A percentile compares a stretch with the other conserved stretches of the same genome.
phyloP scores from a whole-genome alignment of 2,797 vertebrate genomes.

The Lacerta bilineata region DNA sequence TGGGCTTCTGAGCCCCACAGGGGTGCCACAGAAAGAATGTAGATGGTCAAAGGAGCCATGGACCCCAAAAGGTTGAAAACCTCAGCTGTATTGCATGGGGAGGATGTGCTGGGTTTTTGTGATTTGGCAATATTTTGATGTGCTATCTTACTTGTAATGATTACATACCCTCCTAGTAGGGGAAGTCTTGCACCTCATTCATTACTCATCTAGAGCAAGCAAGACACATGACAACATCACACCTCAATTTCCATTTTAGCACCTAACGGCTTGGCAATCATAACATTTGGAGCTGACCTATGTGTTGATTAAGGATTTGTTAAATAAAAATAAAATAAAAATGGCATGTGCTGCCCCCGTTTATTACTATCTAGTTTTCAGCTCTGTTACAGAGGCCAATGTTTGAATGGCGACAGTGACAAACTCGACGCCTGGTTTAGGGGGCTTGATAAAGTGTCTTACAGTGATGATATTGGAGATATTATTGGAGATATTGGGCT shows the following conservation, averaged over 20 bases:
- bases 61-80: no score
- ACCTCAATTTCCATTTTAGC: neutral
- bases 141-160: no score
- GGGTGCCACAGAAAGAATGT: no score
- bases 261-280: neutral
- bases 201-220: neutral
- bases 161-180: no score
- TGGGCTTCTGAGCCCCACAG: no score
- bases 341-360: no score
- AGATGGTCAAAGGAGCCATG: no score
- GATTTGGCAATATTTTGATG: no score
- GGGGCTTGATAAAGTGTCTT: neutral
- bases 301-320: neutral
- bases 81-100: no score
- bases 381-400: neutral
- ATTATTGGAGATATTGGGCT: no score
- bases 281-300: neutral
- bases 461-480: neutral
- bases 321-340: neutral
- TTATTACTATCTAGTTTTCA: neutral
- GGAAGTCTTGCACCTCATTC: no score
- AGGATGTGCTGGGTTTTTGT: no score
- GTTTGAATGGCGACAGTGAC: neutral
- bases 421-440: neutral
- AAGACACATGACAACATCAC: neutral